phyloP scores from a whole-genome alignment of 2,888 invertebrate species.

The Sarcophaga subvicina region DNA sequence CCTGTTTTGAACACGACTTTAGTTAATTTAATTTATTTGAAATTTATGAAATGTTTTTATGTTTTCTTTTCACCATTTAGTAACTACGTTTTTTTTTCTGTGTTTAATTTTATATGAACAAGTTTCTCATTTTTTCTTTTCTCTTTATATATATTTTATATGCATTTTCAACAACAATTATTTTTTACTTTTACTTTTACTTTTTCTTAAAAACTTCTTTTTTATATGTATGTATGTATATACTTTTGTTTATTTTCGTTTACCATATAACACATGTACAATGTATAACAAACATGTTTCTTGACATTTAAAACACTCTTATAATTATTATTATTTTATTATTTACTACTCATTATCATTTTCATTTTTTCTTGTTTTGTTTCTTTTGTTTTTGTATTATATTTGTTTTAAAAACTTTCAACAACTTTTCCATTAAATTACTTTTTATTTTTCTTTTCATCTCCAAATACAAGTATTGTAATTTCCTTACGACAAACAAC shows the following conservation, averaged over 20 bases:
- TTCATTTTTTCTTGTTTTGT: neutral
- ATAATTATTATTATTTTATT: constrained; percentile 50
- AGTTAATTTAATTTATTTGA: constrained; percentile 39
- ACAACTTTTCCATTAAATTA: constrained; percentile 55
- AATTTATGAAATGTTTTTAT: constrained; percentile 77
- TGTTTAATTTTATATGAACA: constrained; percentile 8
- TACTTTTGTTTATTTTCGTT: neutral
- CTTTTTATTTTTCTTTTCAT: constrained; percentile 30
- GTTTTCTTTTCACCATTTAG: constrained; percentile 71
- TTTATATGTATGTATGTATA: constrained; percentile 14
- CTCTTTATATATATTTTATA: constrained; percentile 22
- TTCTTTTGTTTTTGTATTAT: neutral
- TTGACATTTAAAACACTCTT: constrained; percentile 69
- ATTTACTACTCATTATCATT: too few species aligned
- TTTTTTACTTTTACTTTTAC: constrained; percentile 2
- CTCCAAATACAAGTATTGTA: neutral
- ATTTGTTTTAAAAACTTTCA: constrained; percentile 55
- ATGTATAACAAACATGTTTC: constrained; percentile 66
- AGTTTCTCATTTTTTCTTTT: constrained; percentile 14
- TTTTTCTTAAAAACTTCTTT: constrained; percentile 27
- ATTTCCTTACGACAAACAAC: too few species aligned
- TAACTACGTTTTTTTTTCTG: constrained; percentile 60
- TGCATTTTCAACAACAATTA: constrained; percentile 63
- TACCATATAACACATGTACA: constrained; percentile 62
- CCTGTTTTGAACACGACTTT: constrained; percentile 1